Conservation (phyloP, 2,888 invertebrate genomes). For the Xestia sexstrigata region DNA sequence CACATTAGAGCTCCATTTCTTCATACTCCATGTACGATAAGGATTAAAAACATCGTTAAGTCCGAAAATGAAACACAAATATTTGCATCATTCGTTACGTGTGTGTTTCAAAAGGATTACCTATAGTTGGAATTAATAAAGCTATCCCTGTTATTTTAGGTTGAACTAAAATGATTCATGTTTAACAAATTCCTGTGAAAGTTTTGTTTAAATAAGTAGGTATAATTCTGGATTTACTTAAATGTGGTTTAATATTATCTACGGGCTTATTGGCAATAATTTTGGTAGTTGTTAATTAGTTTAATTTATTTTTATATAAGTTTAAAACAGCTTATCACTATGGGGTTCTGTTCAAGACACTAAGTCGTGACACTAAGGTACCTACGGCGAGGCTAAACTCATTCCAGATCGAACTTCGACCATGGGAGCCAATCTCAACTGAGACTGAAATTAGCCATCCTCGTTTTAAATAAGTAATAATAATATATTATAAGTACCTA, state of each 20-base stretch:
- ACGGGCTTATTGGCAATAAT: background rate
- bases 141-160: slow-evolving; percentile 68
- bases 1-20: slow-evolving; percentile 18
- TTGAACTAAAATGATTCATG: slow-evolving; percentile 37
- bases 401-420: background rate
- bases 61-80: slow-evolving; percentile 85
- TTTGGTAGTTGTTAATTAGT: background rate
- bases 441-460: background rate
- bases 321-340: background rate
- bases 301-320: background rate
- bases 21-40: slow-evolving; percentile 47
- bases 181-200: slow-evolving; percentile 28
- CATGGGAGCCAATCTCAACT: background rate
- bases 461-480: too few species aligned
- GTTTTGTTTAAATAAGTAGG: background rate
- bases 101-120: slow-evolving; percentile 72
- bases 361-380: too few species aligned
- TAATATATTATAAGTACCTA: background rate
- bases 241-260: slow-evolving; percentile 1
- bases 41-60: slow-evolving; percentile 87
- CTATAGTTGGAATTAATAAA: slow-evolving; percentile 72
- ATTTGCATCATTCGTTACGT: slow-evolving; percentile 76
- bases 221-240: background rate
- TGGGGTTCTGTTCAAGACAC: background rate
- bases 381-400: background rate